Percentiles rank a stretch among this genome's conserved stretches.
These are phyloP conservation scores for Crossaster papposus DNA, from an alignment of 53 echinoderm and acorn worm genomes.

Conservation along the genomic window DNA sequence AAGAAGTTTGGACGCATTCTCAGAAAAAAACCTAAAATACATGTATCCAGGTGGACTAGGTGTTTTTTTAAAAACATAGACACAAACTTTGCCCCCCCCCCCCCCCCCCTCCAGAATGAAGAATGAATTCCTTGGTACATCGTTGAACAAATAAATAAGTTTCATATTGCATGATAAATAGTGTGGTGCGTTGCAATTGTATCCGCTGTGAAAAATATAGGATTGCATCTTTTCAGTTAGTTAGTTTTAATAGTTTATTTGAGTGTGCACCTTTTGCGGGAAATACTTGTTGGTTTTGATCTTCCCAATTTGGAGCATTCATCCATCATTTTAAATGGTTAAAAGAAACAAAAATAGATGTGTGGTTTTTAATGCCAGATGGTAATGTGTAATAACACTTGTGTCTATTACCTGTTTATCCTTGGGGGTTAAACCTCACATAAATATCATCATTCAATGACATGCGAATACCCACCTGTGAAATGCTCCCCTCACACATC, in stretches of 20 bases:
- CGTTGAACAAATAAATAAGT: neutral
- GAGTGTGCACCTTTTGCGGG: neutral
- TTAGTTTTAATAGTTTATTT: neutral
- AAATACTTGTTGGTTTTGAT: neutral
- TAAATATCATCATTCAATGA: conserved; percentile 30
- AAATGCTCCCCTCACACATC: neutral
- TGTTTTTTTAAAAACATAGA: neutral
- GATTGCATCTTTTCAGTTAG: neutral
- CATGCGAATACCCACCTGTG: conserved; percentile 7
- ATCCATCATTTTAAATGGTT: neutral
- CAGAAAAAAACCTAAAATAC: neutral
- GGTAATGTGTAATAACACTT: conserved; percentile 5
- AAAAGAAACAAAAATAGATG: neutral
- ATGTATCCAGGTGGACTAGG: neutral
- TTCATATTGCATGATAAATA: neutral
- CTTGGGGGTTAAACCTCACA: neutral
- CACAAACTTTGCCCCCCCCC: neutral
- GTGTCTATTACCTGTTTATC: neutral
- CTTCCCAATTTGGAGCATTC: neutral
- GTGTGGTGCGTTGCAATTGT: neutral
- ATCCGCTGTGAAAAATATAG: neutral
- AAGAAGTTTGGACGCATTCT: too few relatives aligned
- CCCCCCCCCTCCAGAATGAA: too few relatives aligned
- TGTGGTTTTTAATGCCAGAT: neutral
- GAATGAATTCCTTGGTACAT: neutral